Evolutionary conservation across 2,113 vertebrate species (phyloP).

Genomic region (Tyrannus savana): DNA sequence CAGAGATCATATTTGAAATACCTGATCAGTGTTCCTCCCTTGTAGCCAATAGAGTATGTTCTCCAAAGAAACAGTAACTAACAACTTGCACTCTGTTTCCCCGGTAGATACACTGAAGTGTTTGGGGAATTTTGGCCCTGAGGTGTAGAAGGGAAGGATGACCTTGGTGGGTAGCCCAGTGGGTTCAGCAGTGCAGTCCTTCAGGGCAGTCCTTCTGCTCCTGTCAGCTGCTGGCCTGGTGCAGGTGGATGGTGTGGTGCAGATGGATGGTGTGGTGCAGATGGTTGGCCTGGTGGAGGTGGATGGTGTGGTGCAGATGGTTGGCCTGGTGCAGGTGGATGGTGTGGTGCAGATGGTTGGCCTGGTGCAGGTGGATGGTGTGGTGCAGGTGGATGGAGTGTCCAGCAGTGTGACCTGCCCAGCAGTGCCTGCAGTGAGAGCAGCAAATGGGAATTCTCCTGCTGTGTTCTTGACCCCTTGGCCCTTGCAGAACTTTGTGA

Average conservation of each 20-base stretch:
- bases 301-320: too few species aligned
- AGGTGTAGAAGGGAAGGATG: background rate
- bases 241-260: too few species aligned
- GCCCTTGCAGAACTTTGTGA: background rate
- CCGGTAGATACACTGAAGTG: background rate
- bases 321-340: too few species aligned
- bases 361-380: too few species aligned
- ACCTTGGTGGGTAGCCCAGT: fast-evolving
- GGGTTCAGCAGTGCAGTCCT: background rate
- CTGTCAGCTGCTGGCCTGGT: background rate
- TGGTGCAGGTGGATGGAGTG: background rate
- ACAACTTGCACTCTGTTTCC: background rate
- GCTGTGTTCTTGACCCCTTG: background rate
- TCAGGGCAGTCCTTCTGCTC: fast-evolving
- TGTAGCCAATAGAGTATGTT: background rate
- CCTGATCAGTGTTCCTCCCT: background rate
- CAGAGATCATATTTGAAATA: background rate
- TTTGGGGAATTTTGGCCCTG: background rate
- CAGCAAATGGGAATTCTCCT: fast-evolving
- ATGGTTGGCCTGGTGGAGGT: too few species aligned
- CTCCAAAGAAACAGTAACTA: background rate
- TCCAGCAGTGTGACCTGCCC: background rate
- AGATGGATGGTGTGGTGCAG: too few species aligned
- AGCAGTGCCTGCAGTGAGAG: background rate
- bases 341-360: too few species aligned